Evolutionary conservation across 2,888 invertebrate species (phyloP), one percentile per base, ranked within the genome.

Genomic region (Dynastes maya): DNA sequence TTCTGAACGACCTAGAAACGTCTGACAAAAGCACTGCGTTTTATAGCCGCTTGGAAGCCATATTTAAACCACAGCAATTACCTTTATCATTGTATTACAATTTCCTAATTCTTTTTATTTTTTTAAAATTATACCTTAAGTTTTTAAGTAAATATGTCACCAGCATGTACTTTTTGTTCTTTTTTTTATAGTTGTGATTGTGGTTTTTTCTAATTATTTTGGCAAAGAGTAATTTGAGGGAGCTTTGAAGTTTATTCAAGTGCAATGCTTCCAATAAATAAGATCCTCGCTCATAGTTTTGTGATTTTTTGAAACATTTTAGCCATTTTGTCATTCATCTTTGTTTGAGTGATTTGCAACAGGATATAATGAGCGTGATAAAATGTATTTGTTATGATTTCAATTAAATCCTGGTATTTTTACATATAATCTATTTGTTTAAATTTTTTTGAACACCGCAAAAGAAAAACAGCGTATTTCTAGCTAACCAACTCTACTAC

Each of bases 1-100:
- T 45, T 45, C 40, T 40, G 40, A 40, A 40, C 45, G 45, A 45
- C 5, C 22, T 55, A 9, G 65, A 68, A 68, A 68, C 68, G 68
- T 68, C 68, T 68, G 68, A 68, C 68, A 68, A 68, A 68, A 68
- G 68, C 16, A 68, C 68, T 68, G 68, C 68, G 68, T 68, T 68
- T 29, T 68, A 22, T 51, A 29, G 51, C 53, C 49, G 68, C 68
- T 68, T 68, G 29, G 29, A 49, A 68, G 65, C 40, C 16, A 11
- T 45, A 45, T 45, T 45, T 45, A 45, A 45, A 45, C 45, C 45
- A 45, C 11, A 45, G 45, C 11, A 45, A 9, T 45, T 45, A 9
- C 45, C 8, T n/a, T 11, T 55, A 55, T 11, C 1, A 55, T 55
- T 55, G n/a, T 16, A 55, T 55, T 55, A 55, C 5, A 9, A 1